Evolutionary conservation across 2,888 invertebrate genomes (phyloP), one percentile per base, ranked within the genome.

Genomic region (Heliconius cydno): DNA sequence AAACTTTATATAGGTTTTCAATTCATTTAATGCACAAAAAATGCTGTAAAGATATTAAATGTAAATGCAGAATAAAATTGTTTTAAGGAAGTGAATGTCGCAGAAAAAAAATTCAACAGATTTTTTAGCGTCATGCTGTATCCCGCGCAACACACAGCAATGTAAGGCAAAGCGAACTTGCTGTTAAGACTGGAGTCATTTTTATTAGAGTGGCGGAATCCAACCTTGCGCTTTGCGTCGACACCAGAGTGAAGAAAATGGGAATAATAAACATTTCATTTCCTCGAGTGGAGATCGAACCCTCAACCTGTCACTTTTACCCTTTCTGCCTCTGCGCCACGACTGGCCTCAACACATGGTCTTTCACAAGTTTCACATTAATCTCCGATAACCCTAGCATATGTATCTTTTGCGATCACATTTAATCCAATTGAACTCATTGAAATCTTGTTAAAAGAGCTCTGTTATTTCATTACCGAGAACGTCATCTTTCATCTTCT

Each of bases 361-460:
- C 9, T 41, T 25, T 70, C 41, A n/a, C n/a, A n/a, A n/a, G n/a
- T n/a, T n/a, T n/a, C n/a, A 9, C 72, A 38, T 66, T 25, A 28
- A 7, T 67, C 19, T 34, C 67, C 67, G 70, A 30, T 57, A 68
- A 52, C 66, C 70, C 75, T 76, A 38, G 68, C 28, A 71, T 52
- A 46, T 34, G 60, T 60, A n/a, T 38, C 52, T 25, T 74, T 79
- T 70, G 70, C 79, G 52, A 76, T 71, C 76, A 76, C 41, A 28
- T 72, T 71, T 65, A 79, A 79, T 79, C 79, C 79, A 79, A 79
- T 79, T 76, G 70, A 75, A 66, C 52, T 46, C 46, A 57, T 79
- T 71, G 65, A 65, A 79, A 79, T 76, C 79, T 76, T 67, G 65
- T 79, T 79, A 79, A 60, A 60, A 60, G 66, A 34, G 60, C 34